Base-by-base conservation (phyloP, 1,140 invertebrate species). In the Rhyacophila brunnea region DNA sequence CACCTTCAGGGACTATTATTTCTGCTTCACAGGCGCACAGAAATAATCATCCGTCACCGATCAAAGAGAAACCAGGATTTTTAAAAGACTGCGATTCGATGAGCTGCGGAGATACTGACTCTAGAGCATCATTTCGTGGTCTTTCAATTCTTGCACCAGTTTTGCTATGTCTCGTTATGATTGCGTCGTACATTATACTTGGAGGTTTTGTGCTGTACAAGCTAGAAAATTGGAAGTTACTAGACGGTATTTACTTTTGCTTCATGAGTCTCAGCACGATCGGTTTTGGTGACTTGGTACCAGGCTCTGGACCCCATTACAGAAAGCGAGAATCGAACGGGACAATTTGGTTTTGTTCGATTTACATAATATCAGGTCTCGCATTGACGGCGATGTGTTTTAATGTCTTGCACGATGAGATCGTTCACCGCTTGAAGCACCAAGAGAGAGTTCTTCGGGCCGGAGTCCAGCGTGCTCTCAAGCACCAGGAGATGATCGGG, bases 321-420 rank as follows among this genome's bases (percentile, higher is more conserved):
- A 60, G 46, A 43, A 78, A 79, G 47, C 63, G 74, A 3, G 79
- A 81, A 60, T 83, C 85, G 17, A 84, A 83, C 50, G 80, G 81
- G 23, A 89, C 87, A 1, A 82, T 91, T 40, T 93, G 91, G 91
- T 92, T 94, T 72, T 95, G 93, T 74, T 95, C 95, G 38, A 84
- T 96, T 62, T 99, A 98, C 75, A 91, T 99, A 55, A 89, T 98
- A 74, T 89, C 93, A 20, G 96, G 96, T 1, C 89, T 99, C 82
- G 93, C 95, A 0, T 76, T 99, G 32, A 94, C 96, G n/a, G 93
- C 95, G 20, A 98, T 98, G 93, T 97, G 94, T 66, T 98, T 97
- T 78, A 96, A 96, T 72, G 88, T 99, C 28, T 88, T 98, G 50
- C 95, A 99, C 75, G 94, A 97, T 70, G 93, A 97, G 72, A 89